Percentiles rank a stretch among this genome's conserved stretches.
Evolutionary conservation across 2,113 vertebrate species (phyloP).

Genomic region (Rattus norvegicus): GRCr8 NC_086039.1:72067001-72067500

Average conservation of each 20-base stretch:
- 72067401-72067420: neutral
- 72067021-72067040: neutral
- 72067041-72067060: constrained; percentile 19
- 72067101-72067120: constrained; percentile 12
- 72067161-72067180: neutral
- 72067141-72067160: constrained; percentile 29
- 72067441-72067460: neutral
- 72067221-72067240: neutral
- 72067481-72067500: neutral
- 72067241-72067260: neutral
- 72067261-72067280: neutral
- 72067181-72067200: neutral
- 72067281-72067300: neutral
- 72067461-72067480: neutral
- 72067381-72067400: neutral
- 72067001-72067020: constrained; percentile 31
- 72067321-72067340: neutral
- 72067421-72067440: neutral
- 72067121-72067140: neutral
- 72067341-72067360: neutral
- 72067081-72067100: neutral
- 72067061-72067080: constrained; percentile 30
- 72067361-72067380: neutral
- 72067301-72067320: neutral
- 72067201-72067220: neutral